Percentiles rank a stretch among this genome's conserved stretches.
Evolutionary conservation across 2,113 vertebrate species (phyloP).

Genomic region (Turnix velox): DNA sequence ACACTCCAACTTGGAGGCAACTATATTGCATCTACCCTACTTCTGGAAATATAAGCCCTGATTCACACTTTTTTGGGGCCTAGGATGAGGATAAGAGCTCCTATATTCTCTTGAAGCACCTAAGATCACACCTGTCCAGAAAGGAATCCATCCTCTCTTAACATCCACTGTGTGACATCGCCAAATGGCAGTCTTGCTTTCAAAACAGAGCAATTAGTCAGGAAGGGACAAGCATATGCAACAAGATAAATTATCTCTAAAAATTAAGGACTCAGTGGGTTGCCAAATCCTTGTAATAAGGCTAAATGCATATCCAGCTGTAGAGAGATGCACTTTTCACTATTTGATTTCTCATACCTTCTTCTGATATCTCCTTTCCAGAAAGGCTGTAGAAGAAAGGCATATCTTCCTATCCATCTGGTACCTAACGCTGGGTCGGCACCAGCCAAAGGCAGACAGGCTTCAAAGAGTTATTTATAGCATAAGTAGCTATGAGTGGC

Average conservation of each 20-base stretch:
- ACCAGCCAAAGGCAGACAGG: not conserved
- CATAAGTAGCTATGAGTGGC: not conserved
- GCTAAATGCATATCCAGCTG: not conserved
- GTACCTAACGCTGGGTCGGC: not conserved
- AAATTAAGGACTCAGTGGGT: not conserved
- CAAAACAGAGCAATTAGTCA: not conserved
- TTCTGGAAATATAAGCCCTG: not conserved
- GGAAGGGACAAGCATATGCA: not conserved
- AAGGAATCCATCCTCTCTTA: not conserved
- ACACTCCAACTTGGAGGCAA: not conserved
- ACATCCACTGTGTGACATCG: fast-evolving
- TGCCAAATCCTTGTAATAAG: not conserved
- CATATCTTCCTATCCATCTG: not conserved
- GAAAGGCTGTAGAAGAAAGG: not conserved
- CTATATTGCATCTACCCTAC: not conserved
- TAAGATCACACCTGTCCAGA: not conserved
- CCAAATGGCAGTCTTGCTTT: not conserved
- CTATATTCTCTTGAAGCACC: not conserved
- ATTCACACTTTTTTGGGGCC: not conserved
- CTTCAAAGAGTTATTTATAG: not conserved
- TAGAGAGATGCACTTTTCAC: not conserved
- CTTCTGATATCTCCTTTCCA: not conserved
- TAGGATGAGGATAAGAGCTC: not conserved
- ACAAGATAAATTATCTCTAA: not conserved
- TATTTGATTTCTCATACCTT: not conserved